phyloP scores from a whole-genome alignment of 2,113 vertebrate genomes.

The Pomatostomus ruficeps region DNA sequence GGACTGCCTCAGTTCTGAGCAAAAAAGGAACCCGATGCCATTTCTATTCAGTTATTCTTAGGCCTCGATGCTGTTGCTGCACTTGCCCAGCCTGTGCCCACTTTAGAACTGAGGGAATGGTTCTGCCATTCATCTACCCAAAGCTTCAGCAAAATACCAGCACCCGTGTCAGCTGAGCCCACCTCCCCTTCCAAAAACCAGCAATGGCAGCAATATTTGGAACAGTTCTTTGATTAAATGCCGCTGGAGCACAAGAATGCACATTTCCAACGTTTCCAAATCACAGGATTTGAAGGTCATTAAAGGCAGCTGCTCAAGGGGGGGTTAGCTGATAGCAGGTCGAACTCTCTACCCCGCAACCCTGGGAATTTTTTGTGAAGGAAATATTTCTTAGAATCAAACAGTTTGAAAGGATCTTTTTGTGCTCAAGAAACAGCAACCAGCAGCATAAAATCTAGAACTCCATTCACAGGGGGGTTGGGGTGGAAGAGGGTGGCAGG shows the following conservation, averaged over 20 bases:
- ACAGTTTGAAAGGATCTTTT: neutral
- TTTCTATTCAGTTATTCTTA: neutral
- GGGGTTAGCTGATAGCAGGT: neutral
- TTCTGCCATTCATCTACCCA: neutral
- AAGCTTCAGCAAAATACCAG: neutral
- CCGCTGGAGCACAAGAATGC: neutral
- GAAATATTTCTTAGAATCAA: neutral
- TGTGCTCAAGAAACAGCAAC: neutral
- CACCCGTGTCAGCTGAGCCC: neutral
- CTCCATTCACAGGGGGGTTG: neutral
- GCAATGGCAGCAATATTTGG: neutral
- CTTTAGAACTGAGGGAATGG: constrained; percentile 1
- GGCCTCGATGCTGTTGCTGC: neutral
- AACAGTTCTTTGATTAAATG: neutral
- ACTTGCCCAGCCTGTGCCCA: neutral
- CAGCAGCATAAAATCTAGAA: constrained; percentile 5
- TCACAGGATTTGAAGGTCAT: neutral
- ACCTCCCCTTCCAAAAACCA: neutral
- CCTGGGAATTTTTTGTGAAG: neutral
- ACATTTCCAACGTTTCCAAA: neutral
- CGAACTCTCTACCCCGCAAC: neutral
- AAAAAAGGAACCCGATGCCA: neutral
- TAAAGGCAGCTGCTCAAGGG: neutral
- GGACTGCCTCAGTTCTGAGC: neutral
- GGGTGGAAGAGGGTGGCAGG: neutral